A percentile compares a stretch with the other conserved stretches of the same genome.
Evolutionary conservation across 2,888 invertebrate species (phyloP).

Genomic region (Pyrgus malvae): DNA sequence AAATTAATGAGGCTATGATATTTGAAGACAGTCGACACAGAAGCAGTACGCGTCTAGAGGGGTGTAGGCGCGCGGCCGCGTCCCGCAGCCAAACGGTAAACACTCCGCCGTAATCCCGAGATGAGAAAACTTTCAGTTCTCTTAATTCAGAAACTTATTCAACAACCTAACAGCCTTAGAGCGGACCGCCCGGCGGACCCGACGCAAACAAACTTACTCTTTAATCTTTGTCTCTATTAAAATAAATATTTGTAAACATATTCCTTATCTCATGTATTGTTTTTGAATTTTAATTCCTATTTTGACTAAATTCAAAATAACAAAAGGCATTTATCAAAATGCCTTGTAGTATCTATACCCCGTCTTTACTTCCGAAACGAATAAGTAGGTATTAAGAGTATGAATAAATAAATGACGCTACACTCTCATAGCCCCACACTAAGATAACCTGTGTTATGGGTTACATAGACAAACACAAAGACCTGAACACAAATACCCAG

Average conservation of each 20-base stretch:
- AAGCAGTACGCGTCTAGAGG: conserved; percentile 41
- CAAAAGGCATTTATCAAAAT: too few species aligned
- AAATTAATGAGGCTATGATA: conserved; percentile 17
- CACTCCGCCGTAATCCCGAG: conserved; percentile 83
- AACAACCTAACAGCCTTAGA: conserved; percentile 82
- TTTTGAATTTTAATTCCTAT: too few species aligned
- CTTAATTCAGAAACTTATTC: conserved; percentile 83
- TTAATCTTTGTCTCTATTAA: conserved; percentile 65
- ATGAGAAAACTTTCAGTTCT: conserved; percentile 83
- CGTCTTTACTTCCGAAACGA: too few species aligned
- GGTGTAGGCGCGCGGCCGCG: conserved; percentile 54
- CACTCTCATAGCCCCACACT: too few species aligned
- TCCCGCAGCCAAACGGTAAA: conserved; percentile 81
- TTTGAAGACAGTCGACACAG: conserved; percentile 34
- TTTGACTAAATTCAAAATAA: too few species aligned
- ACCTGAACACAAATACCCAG: too few species aligned
- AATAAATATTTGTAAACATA: conserved; percentile 45
- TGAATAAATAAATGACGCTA: too few species aligned
- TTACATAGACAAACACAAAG: too few species aligned
- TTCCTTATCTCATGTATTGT: conserved; percentile 30
- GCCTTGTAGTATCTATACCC: too few species aligned
- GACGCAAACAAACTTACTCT: conserved; percentile 77
- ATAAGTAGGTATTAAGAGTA: too few species aligned
- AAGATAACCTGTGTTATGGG: too few species aligned
- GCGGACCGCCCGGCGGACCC: conserved; percentile 69